phyloP scores from a whole-genome alignment of 2,113 vertebrate genomes.

The Percina caprodes region DNA sequence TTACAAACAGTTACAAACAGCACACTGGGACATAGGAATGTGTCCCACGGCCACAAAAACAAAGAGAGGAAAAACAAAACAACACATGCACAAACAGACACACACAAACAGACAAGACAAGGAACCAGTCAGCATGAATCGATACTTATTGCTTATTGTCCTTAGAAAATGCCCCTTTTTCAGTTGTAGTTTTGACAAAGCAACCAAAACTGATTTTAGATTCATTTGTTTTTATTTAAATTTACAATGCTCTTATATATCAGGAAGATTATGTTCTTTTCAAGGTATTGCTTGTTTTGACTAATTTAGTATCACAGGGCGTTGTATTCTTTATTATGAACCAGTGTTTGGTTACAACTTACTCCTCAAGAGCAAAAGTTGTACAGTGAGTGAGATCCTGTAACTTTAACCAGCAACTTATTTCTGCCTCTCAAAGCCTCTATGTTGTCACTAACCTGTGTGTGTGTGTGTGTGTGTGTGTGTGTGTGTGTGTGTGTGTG shows the following conservation, averaged over 20 bases:
- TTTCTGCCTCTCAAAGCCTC: neutral
- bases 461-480: constrained; percentile 3
- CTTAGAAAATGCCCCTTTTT: neutral
- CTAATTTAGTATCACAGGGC: neutral
- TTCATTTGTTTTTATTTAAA: neutral
- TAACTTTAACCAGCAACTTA: neutral
- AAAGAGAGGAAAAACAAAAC: too few relatives aligned
- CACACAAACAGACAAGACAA: too few relatives aligned
- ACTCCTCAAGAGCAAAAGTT: neutral
- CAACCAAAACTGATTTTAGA: neutral
- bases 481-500: constrained; percentile 5
- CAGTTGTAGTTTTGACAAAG: neutral
- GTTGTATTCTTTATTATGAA: neutral
- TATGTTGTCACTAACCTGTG: neutral
- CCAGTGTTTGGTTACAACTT: neutral
- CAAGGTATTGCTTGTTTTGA: neutral
- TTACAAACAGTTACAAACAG: too few relatives aligned
- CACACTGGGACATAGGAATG: too few relatives aligned
- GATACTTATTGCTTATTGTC: too few relatives aligned
- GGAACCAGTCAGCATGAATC: neutral
- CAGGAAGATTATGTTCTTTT: neutral
- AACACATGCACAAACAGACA: too few relatives aligned
- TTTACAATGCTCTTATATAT: neutral
- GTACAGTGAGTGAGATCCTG: constrained; percentile 3
- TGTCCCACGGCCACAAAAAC: too few relatives aligned